Percentiles rank a stretch among this genome's conserved stretches.
Evolutionary conservation across 2,888 invertebrate species (phyloP).

Genomic region (Acutogordius australiensis): DNA sequence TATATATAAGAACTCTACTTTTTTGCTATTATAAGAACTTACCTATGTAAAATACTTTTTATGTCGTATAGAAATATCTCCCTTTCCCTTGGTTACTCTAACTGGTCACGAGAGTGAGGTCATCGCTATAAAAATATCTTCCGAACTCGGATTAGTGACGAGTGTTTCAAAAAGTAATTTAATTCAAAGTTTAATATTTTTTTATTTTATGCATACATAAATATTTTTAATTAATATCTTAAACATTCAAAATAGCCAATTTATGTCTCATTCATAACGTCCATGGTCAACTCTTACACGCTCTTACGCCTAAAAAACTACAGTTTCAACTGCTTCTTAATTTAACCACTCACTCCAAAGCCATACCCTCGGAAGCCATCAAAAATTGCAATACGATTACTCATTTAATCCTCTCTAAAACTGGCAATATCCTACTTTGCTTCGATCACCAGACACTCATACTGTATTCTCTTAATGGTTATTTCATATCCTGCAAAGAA

Average conservation of each 20-base stretch:
- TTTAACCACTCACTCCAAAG: too few relatives aligned
- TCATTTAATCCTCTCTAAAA: conserved; percentile 75
- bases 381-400: too few relatives aligned
- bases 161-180: conserved; percentile 54
- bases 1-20: too few relatives aligned
- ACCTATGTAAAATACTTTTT: too few relatives aligned
- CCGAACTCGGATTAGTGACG: conserved; percentile 81
- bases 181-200: too few relatives aligned
- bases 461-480: background rate
- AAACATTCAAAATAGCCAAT: too few relatives aligned
- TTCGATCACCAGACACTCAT: conserved; percentile 32
- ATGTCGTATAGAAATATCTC: conserved; percentile 36
- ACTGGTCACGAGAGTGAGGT: conserved; percentile 92
- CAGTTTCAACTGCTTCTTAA: too few relatives aligned
- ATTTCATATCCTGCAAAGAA: background rate
- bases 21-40: too few relatives aligned
- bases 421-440: conserved; percentile 74
- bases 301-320: too few relatives aligned
- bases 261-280: background rate
- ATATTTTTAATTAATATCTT: background rate
- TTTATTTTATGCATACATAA: background rate
- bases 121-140: conserved; percentile 73
- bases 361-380: too few relatives aligned
- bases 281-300: background rate
- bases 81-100: conserved; percentile 74